These are phyloP conservation scores for Matsumurasca onukii DNA, from an alignment of 1,140 invertebrate genomes.

Conservation along the genomic window DNA sequence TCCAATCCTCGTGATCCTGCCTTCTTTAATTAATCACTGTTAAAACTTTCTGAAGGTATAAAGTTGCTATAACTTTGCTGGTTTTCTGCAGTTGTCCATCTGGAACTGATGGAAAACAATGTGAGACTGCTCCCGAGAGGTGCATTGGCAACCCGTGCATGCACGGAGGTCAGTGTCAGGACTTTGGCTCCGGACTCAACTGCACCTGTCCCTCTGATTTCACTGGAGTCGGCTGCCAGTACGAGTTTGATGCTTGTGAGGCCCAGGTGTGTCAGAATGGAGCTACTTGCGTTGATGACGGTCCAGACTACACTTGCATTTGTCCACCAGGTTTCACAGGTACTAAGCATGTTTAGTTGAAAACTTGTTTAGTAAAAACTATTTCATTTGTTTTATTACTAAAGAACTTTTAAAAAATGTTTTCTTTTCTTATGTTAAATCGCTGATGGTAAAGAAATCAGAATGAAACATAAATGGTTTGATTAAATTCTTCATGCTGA, in stretches of 20 bases:
- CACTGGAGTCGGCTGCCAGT: constrained; percentile 88
- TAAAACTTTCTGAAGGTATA: constrained; percentile 30
- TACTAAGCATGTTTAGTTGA: constrained; percentile 33
- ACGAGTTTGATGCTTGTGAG: constrained; percentile 90
- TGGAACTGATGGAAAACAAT: constrained; percentile 91
- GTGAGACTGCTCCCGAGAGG: constrained; percentile 91
- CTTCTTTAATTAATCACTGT: background rate
- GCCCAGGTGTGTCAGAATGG: constrained; percentile 88
- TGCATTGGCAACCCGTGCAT: constrained; percentile 96
- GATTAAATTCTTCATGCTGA: background rate
- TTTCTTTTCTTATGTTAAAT: too few species aligned
- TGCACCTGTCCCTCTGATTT: constrained; percentile 87
- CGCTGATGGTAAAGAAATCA: background rate
- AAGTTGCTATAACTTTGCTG: too few species aligned
- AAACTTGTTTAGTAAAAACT: background rate
- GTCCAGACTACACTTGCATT: constrained; percentile 79
- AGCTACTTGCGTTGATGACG: constrained; percentile 84
- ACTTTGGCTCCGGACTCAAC: constrained; percentile 92
- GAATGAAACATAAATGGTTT: background rate
- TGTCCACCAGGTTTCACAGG: constrained; percentile 83
- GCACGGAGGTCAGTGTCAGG: constrained; percentile 91
- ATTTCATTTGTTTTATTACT: constrained; percentile 1
- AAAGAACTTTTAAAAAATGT: background rate
- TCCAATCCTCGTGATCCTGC: too few species aligned
- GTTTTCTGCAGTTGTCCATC: constrained; percentile 70